Percentiles rank a stretch among this genome's conserved stretches.
Conservation (phyloP, 2,797 vertebrate genomes). For the Schizothorax lantsangensis region DNA sequence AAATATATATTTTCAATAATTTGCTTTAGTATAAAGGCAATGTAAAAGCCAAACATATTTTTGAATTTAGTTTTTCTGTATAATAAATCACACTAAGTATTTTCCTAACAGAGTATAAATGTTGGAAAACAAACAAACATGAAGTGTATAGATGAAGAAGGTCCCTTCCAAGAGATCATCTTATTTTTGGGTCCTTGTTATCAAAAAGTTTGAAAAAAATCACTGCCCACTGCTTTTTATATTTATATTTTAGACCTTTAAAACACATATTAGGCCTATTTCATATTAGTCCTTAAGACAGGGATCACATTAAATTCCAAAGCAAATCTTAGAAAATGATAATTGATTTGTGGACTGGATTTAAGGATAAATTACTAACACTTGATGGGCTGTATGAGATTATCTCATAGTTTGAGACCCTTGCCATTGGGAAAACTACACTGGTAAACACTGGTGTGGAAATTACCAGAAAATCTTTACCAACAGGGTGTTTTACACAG, state of each 20-base stretch:
- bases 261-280: conserved; percentile 14
- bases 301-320: not conserved
- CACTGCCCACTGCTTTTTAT: not conserved
- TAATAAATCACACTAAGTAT: not conserved
- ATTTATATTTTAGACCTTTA: not conserved
- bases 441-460: conserved; percentile 4
- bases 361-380: conserved; percentile 22
- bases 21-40: not conserved
- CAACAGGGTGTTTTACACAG: not conserved
- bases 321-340: conserved; percentile 15
- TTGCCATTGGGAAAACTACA: not conserved
- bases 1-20: not conserved
- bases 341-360: conserved; percentile 7
- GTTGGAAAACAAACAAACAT: no score
- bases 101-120: not conserved
- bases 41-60: not conserved
- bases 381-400: not conserved
- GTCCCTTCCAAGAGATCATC: no score
- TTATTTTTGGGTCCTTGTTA: not conserved
- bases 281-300: not conserved
- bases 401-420: conserved; percentile 1
- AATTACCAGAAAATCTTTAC: conserved; percentile 13
- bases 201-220: not conserved
- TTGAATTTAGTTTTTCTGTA: not conserved
- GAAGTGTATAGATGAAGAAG: not conserved